These are phyloP conservation scores for Anthrax anthrax DNA, from an alignment of 2,888 invertebrate genomes.

Conservation along the genomic window DNA sequence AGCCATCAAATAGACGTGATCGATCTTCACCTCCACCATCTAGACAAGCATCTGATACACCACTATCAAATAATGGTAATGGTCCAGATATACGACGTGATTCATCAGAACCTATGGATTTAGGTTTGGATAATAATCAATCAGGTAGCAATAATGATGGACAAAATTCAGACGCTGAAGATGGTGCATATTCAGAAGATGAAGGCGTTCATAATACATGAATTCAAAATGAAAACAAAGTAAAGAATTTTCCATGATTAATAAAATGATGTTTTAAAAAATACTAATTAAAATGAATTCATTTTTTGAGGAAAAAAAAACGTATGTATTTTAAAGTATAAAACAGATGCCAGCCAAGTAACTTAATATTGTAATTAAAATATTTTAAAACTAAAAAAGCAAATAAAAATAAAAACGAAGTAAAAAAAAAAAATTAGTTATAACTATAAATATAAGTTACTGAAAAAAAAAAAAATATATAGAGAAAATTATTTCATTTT, in stretches of 20 bases:
- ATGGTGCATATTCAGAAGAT: constrained; percentile 31
- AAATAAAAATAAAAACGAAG: no score
- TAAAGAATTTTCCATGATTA: not conserved
- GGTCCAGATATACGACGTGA: constrained; percentile 24
- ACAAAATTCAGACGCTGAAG: constrained; percentile 28
- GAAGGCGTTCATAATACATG: constrained; percentile 32
- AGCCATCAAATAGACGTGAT: constrained; percentile 27
- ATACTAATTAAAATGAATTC: no score
- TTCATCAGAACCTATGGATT: constrained; percentile 32
- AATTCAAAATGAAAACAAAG: constrained; percentile 1
- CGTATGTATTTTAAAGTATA: no score
- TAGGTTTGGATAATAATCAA: constrained; percentile 30
- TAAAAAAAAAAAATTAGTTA: no score
- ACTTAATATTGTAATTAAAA: not conserved
- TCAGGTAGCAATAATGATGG: constrained; percentile 29
- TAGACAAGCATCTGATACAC: constrained; percentile 6
- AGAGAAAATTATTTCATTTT: not conserved
- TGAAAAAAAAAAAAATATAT: not conserved
- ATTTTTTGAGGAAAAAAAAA: no score
- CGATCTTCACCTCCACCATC: constrained; percentile 16
- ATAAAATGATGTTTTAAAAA: not conserved
- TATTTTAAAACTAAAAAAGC: no score
- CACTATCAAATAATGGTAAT: constrained; percentile 10
- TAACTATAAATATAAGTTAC: no score
- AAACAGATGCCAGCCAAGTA: not conserved